These are phyloP conservation scores for Microcebus jonahi DNA, from an alignment of 2,113 vertebrate genomes.

Conservation along the genomic window DNA sequence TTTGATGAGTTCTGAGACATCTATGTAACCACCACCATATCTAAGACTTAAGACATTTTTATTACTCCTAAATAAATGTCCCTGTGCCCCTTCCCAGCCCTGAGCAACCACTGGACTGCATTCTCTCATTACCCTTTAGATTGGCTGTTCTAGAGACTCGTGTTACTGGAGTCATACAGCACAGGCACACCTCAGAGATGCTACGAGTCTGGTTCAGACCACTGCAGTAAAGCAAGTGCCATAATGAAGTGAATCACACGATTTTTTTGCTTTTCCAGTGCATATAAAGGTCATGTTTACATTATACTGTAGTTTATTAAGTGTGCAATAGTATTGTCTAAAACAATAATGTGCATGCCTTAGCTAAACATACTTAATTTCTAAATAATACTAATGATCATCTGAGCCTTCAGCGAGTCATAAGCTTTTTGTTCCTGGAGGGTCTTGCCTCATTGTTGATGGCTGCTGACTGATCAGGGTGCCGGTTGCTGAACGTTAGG, in stretches of 20 bases:
- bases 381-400: background rate
- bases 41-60: background rate
- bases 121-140: background rate
- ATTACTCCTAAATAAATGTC: background rate
- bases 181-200: background rate
- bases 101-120: background rate
- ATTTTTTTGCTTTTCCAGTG: background rate
- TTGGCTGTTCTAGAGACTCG: background rate
- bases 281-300: background rate
- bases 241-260: background rate
- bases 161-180: background rate
- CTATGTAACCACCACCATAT: background rate
- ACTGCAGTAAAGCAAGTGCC: background rate
- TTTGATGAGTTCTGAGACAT: background rate
- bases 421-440: background rate
- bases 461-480: background rate
- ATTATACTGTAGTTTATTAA: background rate
- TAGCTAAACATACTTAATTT: background rate
- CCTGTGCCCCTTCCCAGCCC: too few relatives aligned
- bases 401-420: background rate
- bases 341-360: background rate
- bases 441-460: background rate
- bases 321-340: background rate
- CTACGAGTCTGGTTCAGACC: background rate
- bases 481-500: background rate